These are phyloP conservation scores for Pheosia gnoma DNA, from an alignment of 2,888 invertebrate species.

Conservation along the genomic window DNA sequence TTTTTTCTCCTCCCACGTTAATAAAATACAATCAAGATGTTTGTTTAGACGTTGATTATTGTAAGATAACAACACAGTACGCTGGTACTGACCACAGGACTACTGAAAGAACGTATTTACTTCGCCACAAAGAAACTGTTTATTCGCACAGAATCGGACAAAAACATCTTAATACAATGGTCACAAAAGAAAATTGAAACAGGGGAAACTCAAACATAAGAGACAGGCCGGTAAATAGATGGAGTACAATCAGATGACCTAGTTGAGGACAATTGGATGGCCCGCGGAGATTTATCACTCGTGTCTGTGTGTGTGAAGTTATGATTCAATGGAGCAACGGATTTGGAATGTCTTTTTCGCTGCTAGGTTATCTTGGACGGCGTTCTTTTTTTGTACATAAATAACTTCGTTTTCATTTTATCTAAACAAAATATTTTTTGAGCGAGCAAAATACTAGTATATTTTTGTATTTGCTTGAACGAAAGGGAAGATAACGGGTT, in stretches of 20 bases:
- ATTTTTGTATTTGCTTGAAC: too few relatives aligned
- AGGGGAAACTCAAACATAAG: slow-evolving; percentile 67
- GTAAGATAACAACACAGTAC: not conserved
- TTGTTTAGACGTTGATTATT: too few relatives aligned
- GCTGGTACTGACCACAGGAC: not conserved
- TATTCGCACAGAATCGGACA: slow-evolving; percentile 46
- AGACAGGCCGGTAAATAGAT: slow-evolving; percentile 68
- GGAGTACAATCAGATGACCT: slow-evolving; percentile 75
- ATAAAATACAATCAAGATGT: too few relatives aligned
- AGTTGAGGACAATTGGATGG: slow-evolving; percentile 76
- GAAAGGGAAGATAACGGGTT: too few relatives aligned
- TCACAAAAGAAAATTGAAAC: slow-evolving; percentile 74
- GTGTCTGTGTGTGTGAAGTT: slow-evolving; percentile 49
- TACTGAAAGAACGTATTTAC: not conserved
- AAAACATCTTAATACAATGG: slow-evolving; percentile 70
- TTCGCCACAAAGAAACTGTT: slow-evolving; percentile 1
- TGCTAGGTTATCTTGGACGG: slow-evolving; percentile 11
- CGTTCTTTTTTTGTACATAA: too few relatives aligned
- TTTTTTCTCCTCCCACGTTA: too few relatives aligned
- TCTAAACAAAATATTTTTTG: too few relatives aligned
- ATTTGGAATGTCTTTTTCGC: slow-evolving; percentile 34
- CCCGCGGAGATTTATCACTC: slow-evolving; percentile 71
- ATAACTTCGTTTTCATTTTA: too few relatives aligned
- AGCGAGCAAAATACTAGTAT: too few relatives aligned
- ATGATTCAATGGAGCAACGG: slow-evolving; percentile 33